Base-by-base conservation (phyloP, 2,888 invertebrate species). In the Drosophila monieri region DNA sequence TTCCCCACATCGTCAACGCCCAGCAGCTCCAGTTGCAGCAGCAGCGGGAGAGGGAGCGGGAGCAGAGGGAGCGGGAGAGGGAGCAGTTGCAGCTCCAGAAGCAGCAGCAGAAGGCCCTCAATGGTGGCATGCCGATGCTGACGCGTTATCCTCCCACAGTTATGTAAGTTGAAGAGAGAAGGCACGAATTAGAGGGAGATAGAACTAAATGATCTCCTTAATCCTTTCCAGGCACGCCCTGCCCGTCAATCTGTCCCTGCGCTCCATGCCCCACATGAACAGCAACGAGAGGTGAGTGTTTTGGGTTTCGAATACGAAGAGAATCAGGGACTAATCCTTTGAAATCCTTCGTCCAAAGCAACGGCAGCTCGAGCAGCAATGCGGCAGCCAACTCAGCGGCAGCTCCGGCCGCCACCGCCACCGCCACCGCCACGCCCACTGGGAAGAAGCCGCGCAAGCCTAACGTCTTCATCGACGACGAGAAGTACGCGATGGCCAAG, bases 401-500 rank as follows among this genome's bases (percentile, higher is more conserved):
- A n/a, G 60, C n/a, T 5, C 39, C 66, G 6, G 54, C 46, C 4
- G 4, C 21, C 21, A 23, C 49, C n/a, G 49, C 57, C 14, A 49
- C 46, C 4, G 4, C 21, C 21, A 23, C 49, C n/a, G 49, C 57
- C 14, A 49, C 72, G 14, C 23, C 62, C 32, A 43, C 59, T 9
- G 77, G 80, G 30, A 91, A 91, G 67, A 91, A 91, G 70, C 91
- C 91, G 14, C 89, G 91, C 15, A 91, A 91, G 52, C 91, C 91
- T 53, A 91, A 91, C 58, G 91, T 91, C 14, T 91, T 91, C 35
- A 90, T 91, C 37, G 90, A 91, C 37, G 90, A 91, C 58, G 90
- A 90, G 59, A 91, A 91, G 60, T 91, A 91, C 64, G 90, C 88
- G 6, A 90, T 90, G 89, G 91, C 91, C 56, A 91, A 91, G 71